Evolutionary conservation across 2,113 vertebrate species (phyloP).

Genomic region (Barbus barbus): DNA sequence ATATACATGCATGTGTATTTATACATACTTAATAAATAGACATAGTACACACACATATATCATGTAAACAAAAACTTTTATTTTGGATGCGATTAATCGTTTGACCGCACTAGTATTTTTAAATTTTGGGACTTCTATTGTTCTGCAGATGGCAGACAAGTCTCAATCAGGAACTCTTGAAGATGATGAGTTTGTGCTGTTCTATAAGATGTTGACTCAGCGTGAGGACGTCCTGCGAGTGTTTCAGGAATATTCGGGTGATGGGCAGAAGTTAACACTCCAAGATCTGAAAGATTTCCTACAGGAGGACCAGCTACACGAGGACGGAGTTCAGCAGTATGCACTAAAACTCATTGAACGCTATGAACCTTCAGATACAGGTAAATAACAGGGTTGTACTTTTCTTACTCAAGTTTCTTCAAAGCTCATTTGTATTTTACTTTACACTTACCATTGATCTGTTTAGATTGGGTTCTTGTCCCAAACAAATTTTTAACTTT

Average conservation of each 20-base stretch:
- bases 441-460: background rate
- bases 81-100: no score
- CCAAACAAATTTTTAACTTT: no score
- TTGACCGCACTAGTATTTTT: no score
- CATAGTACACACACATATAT: no score
- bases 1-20: no score
- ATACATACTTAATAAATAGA: no score
- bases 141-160: conserved; percentile 84
- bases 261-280: conserved; percentile 86
- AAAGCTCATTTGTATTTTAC: background rate
- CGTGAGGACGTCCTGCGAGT: conserved; percentile 83
- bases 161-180: conserved; percentile 85
- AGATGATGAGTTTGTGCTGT: conserved; percentile 90
- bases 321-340: conserved; percentile 65
- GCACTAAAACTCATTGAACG: conserved; percentile 82
- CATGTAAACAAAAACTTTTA: no score
- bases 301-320: conserved; percentile 83
- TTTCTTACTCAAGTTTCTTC: background rate
- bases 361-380: conserved; percentile 88
- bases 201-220: conserved; percentile 92
- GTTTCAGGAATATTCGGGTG: conserved; percentile 84
- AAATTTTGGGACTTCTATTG: background rate
- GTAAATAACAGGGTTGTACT: conserved; percentile 63
- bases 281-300: conserved; percentile 88
- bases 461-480: no score